Evolutionary conservation across 2,888 invertebrate genomes (phyloP), one percentile per base, ranked within the genome.

Genomic region (Phragmatobia fuliginosa): DNA sequence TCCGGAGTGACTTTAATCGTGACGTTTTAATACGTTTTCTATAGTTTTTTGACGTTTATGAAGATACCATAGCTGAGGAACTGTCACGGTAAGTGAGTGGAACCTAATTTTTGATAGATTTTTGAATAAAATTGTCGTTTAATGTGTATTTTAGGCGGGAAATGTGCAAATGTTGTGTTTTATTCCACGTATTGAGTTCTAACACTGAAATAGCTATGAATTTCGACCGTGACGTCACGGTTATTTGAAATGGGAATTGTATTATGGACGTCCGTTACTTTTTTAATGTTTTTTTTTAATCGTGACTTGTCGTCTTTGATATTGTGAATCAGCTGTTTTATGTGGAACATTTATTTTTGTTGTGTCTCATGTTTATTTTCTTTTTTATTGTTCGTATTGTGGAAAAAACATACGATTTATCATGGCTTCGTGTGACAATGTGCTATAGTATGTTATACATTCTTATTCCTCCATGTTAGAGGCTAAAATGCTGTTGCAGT

Each of bases 1-100:
- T 93, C 93, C 79, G 91, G 86, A 87, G 90, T 85, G 87, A 86
- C 80, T 82, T 88, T 88, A 89, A 87, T 90, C 85, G 90, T 89
- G 90, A 89, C 90, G 90, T 90, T 91, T 88, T 90, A 89, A 90
- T 90, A 87, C 86, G 89, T 89, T 93, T 84, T 88, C 88, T 84
- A 85, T 85, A 86, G 90, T 89, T 89, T 91, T 90, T 90, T 87
- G 88, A 88, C 86, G 88, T 90, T 91, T 88, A 87, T 81, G 84
- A 87, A 86, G 87, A 81, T 81, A 83, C 82, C 86, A 84, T 83
- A 83, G 81, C 82, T 83, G 85, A 82, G 79, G 86, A 83, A 71
- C 80, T 76, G 82, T 74, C 68, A 90, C 78, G 90, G 94, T 94
- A 86, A 91, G 93, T 83, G 60, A 73, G 77, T 72, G 75, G 67